Conservation (phyloP, 2,797 vertebrate species). For the Hemitrygon akajei region DNA sequence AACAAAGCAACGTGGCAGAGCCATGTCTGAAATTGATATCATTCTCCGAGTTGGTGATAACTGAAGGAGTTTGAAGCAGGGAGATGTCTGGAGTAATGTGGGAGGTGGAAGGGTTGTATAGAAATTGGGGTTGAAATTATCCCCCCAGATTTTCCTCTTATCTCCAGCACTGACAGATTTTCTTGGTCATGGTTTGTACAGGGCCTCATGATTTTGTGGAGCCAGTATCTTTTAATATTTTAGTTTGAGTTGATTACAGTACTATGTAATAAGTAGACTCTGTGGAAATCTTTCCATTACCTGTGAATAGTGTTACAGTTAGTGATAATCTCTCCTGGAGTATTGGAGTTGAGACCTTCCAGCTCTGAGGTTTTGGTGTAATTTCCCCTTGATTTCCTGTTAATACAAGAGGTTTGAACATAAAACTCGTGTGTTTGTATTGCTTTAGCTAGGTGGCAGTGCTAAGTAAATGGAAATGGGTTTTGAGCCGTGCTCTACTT, state of each 20-base stretch:
- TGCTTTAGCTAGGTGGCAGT: no score
- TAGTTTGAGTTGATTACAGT: background rate
- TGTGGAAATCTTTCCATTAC: background rate
- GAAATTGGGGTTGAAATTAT: background rate
- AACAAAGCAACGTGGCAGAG: background rate
- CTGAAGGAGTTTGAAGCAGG: background rate
- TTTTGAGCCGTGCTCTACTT: background rate
- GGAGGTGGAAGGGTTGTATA: background rate
- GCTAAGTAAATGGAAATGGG: no score
- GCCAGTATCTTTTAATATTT: conserved; percentile 19
- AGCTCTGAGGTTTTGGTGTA: conserved; percentile 13
- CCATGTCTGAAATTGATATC: background rate
- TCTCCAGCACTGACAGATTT: background rate
- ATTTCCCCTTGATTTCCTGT: background rate
- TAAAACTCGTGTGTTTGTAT: background rate
- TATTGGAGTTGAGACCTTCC: background rate
- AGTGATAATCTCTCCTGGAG: background rate
- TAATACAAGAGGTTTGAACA: conserved; percentile 34
- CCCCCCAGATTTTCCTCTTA: background rate
- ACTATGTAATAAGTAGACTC: conserved; percentile 14
- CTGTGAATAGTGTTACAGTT: background rate
- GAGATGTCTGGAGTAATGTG: background rate
- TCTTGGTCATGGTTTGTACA: background rate
- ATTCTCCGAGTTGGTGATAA: background rate
- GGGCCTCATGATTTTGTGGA: background rate